Conservation (phyloP, 2,113 vertebrate species). For the Bostrychus sinensis region DNA sequence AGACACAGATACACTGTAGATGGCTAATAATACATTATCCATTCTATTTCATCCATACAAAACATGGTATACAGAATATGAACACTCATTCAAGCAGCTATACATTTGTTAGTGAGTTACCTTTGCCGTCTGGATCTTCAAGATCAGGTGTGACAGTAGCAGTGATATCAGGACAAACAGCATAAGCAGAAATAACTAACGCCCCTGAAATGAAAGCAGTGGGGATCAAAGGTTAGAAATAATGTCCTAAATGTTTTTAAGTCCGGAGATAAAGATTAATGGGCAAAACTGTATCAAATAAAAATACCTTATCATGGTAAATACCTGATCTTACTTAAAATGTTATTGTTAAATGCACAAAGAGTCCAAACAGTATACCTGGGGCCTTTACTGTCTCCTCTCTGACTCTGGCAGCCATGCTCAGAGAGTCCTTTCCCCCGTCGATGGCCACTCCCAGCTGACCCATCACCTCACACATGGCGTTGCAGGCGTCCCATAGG, state of each 20-base stretch:
- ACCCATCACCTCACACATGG: constrained; percentile 88
- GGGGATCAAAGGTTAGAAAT: not conserved
- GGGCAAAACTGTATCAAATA: too few relatives aligned
- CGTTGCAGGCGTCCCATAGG: constrained; percentile 86
- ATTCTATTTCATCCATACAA: too few relatives aligned
- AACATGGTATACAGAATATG: too few relatives aligned
- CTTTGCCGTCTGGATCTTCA: constrained; percentile 84
- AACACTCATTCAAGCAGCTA: not conserved
- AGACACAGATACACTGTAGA: constrained; percentile 1
- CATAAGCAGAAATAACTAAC: constrained; percentile 90
- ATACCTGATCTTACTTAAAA: not conserved
- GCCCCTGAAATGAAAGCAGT: constrained; percentile 76
- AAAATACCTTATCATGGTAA: too few relatives aligned
- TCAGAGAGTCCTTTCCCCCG: constrained; percentile 93
- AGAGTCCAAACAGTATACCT: constrained; percentile 68
- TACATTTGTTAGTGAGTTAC: constrained; percentile 64
- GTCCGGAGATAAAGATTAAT: too few relatives aligned
- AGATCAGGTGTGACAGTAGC: constrained; percentile 93
- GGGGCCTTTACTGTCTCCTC: constrained; percentile 87
- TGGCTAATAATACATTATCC: not conserved
- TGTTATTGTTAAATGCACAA: not conserved
- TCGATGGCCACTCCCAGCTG: constrained; percentile 89
- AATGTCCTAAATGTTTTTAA: too few relatives aligned
- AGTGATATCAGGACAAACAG: constrained; percentile 90
- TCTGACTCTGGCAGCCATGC: constrained; percentile 91